Base-by-base conservation (phyloP, 2,113 vertebrate genomes). In the Hydropotes inermis region DNA sequence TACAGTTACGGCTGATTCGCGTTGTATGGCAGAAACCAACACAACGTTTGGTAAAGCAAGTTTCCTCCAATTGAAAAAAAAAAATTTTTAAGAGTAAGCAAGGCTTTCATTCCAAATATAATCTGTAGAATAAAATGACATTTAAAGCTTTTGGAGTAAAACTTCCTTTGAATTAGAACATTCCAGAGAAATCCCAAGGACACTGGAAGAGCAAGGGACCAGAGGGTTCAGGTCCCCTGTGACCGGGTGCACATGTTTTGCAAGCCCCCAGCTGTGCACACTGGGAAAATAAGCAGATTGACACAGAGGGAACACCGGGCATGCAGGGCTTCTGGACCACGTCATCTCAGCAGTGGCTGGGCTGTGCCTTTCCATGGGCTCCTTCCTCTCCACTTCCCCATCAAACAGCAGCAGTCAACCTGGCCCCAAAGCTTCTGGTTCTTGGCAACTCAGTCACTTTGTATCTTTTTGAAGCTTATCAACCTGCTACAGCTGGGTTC, bases 141-240 rank as follows among this genome's bases (percentile, higher is more conserved):
- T 94, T 79, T 39, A 88, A 96, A 91, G 7, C 6, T 89, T 96
- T 92, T 50, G 92, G 43, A 55, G 15, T 79, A 89, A 96, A 93
- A 85, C 30, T 54, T 79, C 28, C 19, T 91, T 64, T 83, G 89
- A 89, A 28, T 95, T 76, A 50, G 45, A 58, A 21, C 28, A 3
- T 96, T 45, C 27, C 9, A 76, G n/a, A 84, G 60, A 87, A 94
- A 36, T 52, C 25, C 28, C 50, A 76, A 91, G 57, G 92, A 89
- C 25, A 89, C 28, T 45, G 21, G 47, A 60, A 94, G 21, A 11
- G 43, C 15, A 89, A 93, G n/a, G 67, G 60, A 78, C 47, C 27
- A 87, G 47, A 74, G 11, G 43, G 3, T 12, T 1, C 57, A 82
- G 10, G 14, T 21, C 33, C 43, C 14, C 39, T 54, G 36, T 27